Evolutionary conservation across 2,888 invertebrate species (phyloP).

Genomic region (Lasioglossum vierecki): DNA sequence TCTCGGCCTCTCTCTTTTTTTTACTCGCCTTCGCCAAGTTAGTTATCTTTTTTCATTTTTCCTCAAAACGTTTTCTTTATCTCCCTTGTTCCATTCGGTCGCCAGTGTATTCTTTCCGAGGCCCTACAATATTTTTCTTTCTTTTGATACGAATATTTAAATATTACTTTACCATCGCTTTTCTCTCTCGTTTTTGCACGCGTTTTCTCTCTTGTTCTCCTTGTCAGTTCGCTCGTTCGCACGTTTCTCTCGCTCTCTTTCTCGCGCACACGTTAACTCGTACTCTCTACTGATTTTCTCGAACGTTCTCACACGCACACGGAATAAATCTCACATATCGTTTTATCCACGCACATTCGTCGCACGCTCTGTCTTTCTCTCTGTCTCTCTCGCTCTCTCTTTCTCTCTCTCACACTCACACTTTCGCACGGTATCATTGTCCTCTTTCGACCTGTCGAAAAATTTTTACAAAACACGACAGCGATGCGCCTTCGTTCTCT

Average conservation of each 20-base stretch:
- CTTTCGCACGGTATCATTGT: constrained; percentile 40
- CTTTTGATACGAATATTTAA: constrained; percentile 84
- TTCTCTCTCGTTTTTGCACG: constrained; percentile 50
- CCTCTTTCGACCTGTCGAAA: constrained; percentile 80
- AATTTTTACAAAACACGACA: constrained; percentile 80
- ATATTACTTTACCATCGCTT: constrained; percentile 78
- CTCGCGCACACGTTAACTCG: constrained; percentile 26
- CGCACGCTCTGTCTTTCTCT: constrained; percentile 3
- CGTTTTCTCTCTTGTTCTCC: constrained; percentile 27
- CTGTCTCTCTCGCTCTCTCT: background rate
- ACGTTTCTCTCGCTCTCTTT: constrained; percentile 22
- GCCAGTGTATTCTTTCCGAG: constrained; percentile 79
- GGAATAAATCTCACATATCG: background rate
- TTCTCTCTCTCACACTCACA: background rate
- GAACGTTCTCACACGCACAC: constrained; percentile 20
- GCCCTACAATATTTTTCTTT: constrained; percentile 82
- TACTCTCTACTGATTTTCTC: constrained; percentile 22
- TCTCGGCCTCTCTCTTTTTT: constrained; percentile 75
- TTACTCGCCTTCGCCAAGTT: constrained; percentile 61
- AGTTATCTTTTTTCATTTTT: constrained; percentile 69
- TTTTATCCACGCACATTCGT: background rate
- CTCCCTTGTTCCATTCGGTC: constrained; percentile 75
- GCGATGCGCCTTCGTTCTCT: constrained; percentile 77
- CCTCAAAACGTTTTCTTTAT: constrained; percentile 51
- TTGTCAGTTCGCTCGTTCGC: constrained; percentile 13